These are phyloP conservation scores for Catocala fraxini DNA, from an alignment of 2,888 invertebrate genomes.

Conservation along the genomic window DNA sequence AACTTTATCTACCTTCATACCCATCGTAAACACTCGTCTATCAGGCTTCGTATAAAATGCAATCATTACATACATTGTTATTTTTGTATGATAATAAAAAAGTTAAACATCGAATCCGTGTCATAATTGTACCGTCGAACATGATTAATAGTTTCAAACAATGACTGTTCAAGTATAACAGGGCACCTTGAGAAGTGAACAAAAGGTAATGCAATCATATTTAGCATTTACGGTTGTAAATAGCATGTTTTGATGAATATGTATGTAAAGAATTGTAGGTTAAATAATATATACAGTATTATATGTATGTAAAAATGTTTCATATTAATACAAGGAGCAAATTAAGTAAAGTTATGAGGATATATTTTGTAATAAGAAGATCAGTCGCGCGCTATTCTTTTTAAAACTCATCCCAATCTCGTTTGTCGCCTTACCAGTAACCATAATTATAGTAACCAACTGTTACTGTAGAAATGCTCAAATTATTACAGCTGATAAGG, in stretches of 20 bases:
- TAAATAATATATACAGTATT: neutral
- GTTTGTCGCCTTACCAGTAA: too few species aligned
- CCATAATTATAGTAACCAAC: too few species aligned
- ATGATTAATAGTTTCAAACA: constrained; percentile 41
- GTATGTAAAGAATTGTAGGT: too few species aligned
- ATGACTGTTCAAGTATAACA: constrained; percentile 26
- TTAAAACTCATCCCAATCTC: too few species aligned
- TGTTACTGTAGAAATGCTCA: too few species aligned
- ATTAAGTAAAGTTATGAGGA: too few species aligned
- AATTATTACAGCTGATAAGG: too few species aligned
- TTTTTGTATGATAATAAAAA: constrained; percentile 6
- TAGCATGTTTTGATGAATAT: neutral
- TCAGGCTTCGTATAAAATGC: neutral
- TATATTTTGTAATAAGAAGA: too few species aligned
- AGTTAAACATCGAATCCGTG: constrained; percentile 2
- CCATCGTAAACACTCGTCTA: neutral
- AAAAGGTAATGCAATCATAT: constrained; percentile 27
- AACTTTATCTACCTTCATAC: neutral
- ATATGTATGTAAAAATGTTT: too few species aligned
- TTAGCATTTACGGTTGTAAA: constrained; percentile 36
- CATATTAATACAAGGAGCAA: too few species aligned
- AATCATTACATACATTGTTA: constrained; percentile 4
- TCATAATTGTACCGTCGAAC: constrained; percentile 42
- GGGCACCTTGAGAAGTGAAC: constrained; percentile 40
- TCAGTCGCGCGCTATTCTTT: too few species aligned